Evolutionary conservation across 2,797 vertebrate species (phyloP).

Genomic region (Salmo trutta): DNA sequence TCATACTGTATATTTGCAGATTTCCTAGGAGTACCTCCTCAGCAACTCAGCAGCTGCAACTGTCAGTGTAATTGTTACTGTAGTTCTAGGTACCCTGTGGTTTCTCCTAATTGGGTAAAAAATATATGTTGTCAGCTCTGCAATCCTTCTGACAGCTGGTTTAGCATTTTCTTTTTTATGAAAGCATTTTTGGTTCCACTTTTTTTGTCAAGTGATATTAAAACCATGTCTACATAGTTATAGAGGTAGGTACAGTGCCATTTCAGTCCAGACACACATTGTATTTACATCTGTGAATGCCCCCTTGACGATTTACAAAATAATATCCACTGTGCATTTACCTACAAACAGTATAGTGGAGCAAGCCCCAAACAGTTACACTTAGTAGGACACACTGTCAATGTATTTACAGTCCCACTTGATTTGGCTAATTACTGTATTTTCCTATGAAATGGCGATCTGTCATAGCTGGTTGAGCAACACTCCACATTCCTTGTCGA

Average conservation of each 20-base stretch:
- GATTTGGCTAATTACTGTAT: neutral
- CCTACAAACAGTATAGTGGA: neutral
- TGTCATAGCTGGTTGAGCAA: neutral
- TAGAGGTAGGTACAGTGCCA: neutral
- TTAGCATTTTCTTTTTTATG: neutral
- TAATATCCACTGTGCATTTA: neutral
- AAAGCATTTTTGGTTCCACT: neutral
- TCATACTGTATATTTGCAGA: neutral
- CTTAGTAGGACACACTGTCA: neutral
- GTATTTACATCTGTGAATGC: neutral
- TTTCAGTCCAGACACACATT: neutral
- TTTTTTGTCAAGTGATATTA: neutral
- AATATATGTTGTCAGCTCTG: neutral
- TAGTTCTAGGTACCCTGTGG: neutral
- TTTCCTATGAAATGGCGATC: neutral
- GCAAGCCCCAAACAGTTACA: neutral
- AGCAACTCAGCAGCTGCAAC: neutral
- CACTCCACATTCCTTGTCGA: neutral
- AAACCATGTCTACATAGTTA: neutral
- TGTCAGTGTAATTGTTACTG: neutral
- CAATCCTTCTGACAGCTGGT: neutral
- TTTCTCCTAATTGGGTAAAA: neutral
- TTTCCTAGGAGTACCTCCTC: neutral
- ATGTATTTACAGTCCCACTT: neutral
- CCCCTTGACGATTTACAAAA: neutral